Percentiles rank a stretch among this genome's conserved stretches.
phyloP scores from a whole-genome alignment of 2,888 invertebrate species.

The Rhodophaea formosa region DNA sequence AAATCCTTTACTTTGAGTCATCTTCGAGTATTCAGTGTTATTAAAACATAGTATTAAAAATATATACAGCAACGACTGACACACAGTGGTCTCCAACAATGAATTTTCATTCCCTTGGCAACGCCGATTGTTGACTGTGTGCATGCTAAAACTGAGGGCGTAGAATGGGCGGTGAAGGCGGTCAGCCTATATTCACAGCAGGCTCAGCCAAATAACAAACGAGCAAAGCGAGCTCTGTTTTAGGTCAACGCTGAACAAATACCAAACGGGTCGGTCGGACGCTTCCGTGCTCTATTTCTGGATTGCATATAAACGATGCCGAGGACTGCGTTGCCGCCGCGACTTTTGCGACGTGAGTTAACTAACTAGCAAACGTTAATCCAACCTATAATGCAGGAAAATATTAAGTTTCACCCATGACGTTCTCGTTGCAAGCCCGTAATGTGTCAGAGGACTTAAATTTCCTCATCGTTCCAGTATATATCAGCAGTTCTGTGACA shows the following conservation, averaged over 20 bases:
- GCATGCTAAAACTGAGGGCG: neutral
- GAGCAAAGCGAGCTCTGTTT: constrained; percentile 79
- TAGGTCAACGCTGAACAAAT: constrained; percentile 81
- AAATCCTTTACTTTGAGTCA: neutral
- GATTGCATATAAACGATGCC: constrained; percentile 67
- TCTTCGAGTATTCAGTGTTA: neutral
- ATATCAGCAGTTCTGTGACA: too few species aligned
- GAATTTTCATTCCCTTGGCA: neutral
- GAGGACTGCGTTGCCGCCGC: constrained; percentile 57
- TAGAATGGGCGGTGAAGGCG: constrained; percentile 34
- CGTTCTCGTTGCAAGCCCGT: neutral
- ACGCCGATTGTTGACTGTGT: neutral
- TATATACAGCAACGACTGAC: neutral
- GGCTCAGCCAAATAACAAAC: constrained; percentile 72
- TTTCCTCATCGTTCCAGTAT: too few species aligned
- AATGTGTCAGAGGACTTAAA: neutral
- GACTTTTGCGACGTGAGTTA: constrained; percentile 55
- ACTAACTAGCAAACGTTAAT: neutral
- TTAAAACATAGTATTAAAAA: neutral
- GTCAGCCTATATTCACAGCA: constrained; percentile 42
- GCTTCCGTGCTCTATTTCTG: constrained; percentile 80
- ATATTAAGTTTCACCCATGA: neutral
- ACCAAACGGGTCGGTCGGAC: constrained; percentile 79
- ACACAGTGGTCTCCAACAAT: neutral
- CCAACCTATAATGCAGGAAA: neutral